Base-by-base conservation (phyloP, 2,888 invertebrate species). In the Campoplex nolae region DNA sequence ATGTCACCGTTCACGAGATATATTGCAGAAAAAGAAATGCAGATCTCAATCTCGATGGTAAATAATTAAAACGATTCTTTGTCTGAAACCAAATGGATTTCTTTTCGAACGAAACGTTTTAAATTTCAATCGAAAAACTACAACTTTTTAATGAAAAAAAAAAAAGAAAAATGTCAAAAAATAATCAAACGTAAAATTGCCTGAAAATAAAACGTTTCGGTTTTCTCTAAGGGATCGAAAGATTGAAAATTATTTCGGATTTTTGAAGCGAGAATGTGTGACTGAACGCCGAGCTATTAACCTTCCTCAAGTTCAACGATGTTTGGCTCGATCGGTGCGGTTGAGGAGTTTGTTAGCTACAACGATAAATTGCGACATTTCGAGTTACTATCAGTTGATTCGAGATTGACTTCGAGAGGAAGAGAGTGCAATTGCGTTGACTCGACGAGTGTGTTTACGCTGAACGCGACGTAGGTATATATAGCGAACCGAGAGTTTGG, bases 341-440 rank as follows among this genome's bases (percentile, higher is more conserved):
- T 32, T 51, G 11, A 35, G 18, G 11, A 35, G 18, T 51, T 71
- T 42, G 18, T 32, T 23, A 9, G 35, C 3, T 3, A 3, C 71
- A 51, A 51, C 71, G 9, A 71, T 51, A 51, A 76, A 32, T 45
- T 45, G 62, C 48, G 65, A 32, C 45, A 48, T 76, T 65, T 32
- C 48, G 3, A 18, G 13, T 6, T 32, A 32, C 18, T 76, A 65
- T 76, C 65, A 48, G 62, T 45, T 18, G 48, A 18, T 65, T n/a
- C 35, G 62, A 65, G 65, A 76, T 75, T 76, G 42, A 42, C 28
- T 32, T 62, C 9, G 35, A 48, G 48, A 45, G 45, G 45, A 28
- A 76, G 42, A 28, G 45, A 76, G 42, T 62, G 18, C 45, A 28
- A 62, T 76, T 45, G 16, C 28, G 75, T 32, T 62, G 42, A 48